Base-by-base conservation (phyloP, 2,113 vertebrate genomes). In the Caloenas nicobarica region DNA sequence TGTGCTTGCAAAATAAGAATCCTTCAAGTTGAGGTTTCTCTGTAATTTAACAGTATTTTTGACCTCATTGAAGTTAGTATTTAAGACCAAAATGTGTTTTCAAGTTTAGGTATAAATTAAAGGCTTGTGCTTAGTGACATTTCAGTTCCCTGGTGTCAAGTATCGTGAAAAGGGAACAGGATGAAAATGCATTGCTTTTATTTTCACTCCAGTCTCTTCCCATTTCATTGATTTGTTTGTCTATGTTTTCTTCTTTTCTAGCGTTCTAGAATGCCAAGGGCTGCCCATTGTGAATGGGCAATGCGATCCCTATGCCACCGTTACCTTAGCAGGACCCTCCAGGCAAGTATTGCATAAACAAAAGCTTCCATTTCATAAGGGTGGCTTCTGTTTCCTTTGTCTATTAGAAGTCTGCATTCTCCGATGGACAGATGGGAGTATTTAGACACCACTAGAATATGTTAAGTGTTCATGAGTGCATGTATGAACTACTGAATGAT, bases 281-380 rank as follows among this genome's bases (percentile, higher is more conserved):
- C 98, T 99, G 48, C 99, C 99, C 15, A 99, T 99, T 29, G 99
- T 99, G 91, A 99, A 99, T 0, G 99, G 99, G 31, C 99, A 99
- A 54, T 99, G 99, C 57, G 99, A 99, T 93, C 99, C 99, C 29
- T 99, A 99, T 0, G 99, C 99, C 91, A 99, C 98, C 0, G 99
- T 99, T 87, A 99, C 99, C 11, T 97, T 99, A 94, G 97, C 98
- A 22, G 99, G 99, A 68, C 99, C 99, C 12, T 99, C 98, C 97
- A 99, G 99, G 99, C 98, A 96, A 98, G 98, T 98, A 26, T 2
- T 66, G 54, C 33, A 50, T 8, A 1, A 61, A 28, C 5, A 34
- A 38, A 38, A 71, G 36, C 54, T 93, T 68, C 60, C 31, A 15
- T 66, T 87, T 89, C 60, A 4, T 50, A 54, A 66, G 33, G 48